phyloP scores from a whole-genome alignment of 2,888 invertebrate genomes.

The Luperina nickerlii region DNA sequence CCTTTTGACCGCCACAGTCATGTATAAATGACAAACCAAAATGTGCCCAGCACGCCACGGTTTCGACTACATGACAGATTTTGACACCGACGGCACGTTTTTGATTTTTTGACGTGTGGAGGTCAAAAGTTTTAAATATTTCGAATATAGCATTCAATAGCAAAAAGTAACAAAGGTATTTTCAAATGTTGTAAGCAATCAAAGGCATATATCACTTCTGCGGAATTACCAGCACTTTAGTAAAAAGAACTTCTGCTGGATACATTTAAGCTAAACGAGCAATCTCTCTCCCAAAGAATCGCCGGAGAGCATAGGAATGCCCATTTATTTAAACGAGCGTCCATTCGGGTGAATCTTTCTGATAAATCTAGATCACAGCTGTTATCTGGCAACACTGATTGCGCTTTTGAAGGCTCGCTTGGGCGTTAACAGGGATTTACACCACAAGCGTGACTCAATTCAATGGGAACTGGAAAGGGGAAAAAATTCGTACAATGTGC shows the following conservation, averaged over 20 bases:
- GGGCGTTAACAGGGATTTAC: conserved; percentile 35
- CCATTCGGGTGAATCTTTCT: conserved; percentile 59
- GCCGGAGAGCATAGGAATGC: conserved; percentile 52
- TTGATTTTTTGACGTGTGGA: no score
- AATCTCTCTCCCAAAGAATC: conserved; percentile 54
- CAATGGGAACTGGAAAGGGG: conserved; percentile 12
- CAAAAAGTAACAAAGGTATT: neutral
- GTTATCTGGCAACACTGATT: conserved; percentile 62
- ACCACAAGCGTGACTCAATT: conserved; percentile 28
- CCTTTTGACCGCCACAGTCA: no score
- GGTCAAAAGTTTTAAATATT: neutral
- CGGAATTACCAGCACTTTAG: conserved; percentile 23
- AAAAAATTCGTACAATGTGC: conserved; percentile 37
- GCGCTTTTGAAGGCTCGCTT: conserved; percentile 52
- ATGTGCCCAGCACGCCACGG: no score
- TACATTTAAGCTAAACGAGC: conserved; percentile 55
- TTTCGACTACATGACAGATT: no score
- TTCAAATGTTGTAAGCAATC: neutral
- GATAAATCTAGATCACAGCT: conserved; percentile 64
- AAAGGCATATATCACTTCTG: conserved; percentile 11
- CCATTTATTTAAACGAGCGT: conserved; percentile 66
- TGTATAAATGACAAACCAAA: no score
- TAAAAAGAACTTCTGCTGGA: conserved; percentile 28
- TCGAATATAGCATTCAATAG: neutral
- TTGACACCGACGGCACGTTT: no score